Evolutionary conservation across 2,888 invertebrate genomes (phyloP), one percentile per base, ranked within the genome.

Genomic region (Julus scanicus): DNA sequence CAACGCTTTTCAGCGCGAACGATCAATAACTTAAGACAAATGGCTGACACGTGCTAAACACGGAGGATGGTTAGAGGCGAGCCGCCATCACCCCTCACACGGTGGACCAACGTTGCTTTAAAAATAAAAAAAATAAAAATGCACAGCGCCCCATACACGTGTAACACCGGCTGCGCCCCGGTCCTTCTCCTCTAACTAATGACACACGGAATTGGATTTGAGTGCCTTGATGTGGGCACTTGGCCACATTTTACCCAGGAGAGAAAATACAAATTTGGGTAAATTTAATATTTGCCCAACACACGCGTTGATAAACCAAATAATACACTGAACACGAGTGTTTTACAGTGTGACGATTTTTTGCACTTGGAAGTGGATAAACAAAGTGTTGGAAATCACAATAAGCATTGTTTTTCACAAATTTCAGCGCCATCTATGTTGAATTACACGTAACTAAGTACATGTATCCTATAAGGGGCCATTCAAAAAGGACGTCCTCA

Each of bases 21-120:
- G 63, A 63, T 63, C 63, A 63, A 63, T 63, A 63, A 63, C 63
- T 63, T 63, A 63, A 63, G 63, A 63, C 63, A 63, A 63, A 63
- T 63, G 63, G 63, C 63, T 63, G 63, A 63, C 63, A 63, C 63
- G 63, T 63, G 63, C 63, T 63, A 63, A 63, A 63, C 63, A 63
- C 63, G 63, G 63, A 63, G 63, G 63, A 63, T 63, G 63, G 9
- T 63, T 63, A 63, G 63, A 63, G 63, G 63, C 63, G 63, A 63
- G n/a, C 63, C 63, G 63, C 63, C 63, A 63, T 63, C 63, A 48
- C 63, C 63, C 63, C 13, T 63, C 63, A 63, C 63, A n/a, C 63
- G 63, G 13, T 63, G 63, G 63, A 17, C 63, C n/a, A 63, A 63
- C 63, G 63, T 63, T 63, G n/a, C 63, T 63, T 63, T 4, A 63